Base-by-base conservation (phyloP, 2,888 invertebrate species). In the Archaeoteleia sp. region DNA sequence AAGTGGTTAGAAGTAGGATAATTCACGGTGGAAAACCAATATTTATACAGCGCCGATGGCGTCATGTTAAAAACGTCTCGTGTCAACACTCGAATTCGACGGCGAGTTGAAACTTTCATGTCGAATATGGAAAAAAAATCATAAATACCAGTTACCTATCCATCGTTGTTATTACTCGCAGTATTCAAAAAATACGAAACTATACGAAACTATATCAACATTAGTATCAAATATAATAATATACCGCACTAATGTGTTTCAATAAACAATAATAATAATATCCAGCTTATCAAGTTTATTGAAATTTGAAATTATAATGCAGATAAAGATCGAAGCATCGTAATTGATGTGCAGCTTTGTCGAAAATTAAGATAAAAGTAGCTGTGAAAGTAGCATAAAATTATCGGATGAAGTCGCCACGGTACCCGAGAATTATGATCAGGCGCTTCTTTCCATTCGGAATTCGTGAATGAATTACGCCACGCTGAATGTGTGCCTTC, bases 21-120 rank as follows among this genome's bases (percentile, higher is more conserved):
- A 66, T 57, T 57, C 62, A 46, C 45, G 13, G 53, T 32, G 48
- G 34, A 68, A 60, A 60, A 42, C 45, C 32, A 69, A 65, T 69
- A 69, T 69, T 69, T 69, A 54, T 57, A 29, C 46, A 55, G 46
- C 40, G 13, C 10, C 49, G 39, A 30, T 37, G 40, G 42, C 25
- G 3, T 25, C 14, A 42, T 17, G 43, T 34, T 34, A 13, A 46
- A 43, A 27, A 34, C 25, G 49, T 63, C 29, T 48, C 55, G 45
- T 40, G 51, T 57, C 61, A 62, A 67, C 53, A 67, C 61, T 66
- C 20, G 23, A 34, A 15, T 49, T 46, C 37, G 45, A 51, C 40
- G 9, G 17, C 2, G 27, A 17, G 20, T 51, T 51, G 10, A 13
- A 9, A 17, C n/a, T n/a, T 53, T 53, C 29, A 7, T 17, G 15